Conservation (phyloP, 2,797 vertebrate genomes). For the Mormyrus hasselquistii region DNA sequence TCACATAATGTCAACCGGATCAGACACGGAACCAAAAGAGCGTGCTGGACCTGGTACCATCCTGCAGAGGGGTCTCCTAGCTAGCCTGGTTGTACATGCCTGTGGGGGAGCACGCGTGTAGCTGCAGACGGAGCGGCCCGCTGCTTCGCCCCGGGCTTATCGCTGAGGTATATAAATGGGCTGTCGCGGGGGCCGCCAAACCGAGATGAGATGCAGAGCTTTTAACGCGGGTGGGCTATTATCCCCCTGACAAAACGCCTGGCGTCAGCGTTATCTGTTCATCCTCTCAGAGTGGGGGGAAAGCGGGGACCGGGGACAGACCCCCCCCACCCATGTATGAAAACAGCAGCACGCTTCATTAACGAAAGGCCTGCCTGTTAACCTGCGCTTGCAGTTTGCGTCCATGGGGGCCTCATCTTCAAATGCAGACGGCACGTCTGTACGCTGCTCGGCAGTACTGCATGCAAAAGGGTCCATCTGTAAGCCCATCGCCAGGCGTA, state of each 20-base stretch:
- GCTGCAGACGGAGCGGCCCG: neutral
- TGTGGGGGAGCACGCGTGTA: neutral
- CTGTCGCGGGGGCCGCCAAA: neutral
- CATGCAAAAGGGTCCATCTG: constrained; percentile 74
- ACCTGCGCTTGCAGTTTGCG: constrained; percentile 65
- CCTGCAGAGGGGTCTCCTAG: neutral
- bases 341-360: constrained; percentile 11
- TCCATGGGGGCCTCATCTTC: constrained; percentile 68
- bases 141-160: neutral
- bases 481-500: constrained; percentile 77
- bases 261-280: constrained; percentile 15
- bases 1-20: neutral
- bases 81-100: neutral
- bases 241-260: constrained; percentile 7
- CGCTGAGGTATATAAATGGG: neutral
- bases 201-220: constrained; percentile 8
- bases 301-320: neutral
- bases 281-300: neutral
- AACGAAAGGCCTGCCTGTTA: constrained; percentile 47
- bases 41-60: neutral
- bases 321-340: constrained; percentile 4
- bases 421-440: constrained; percentile 60
- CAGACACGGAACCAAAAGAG: neutral
- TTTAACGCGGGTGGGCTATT: constrained; percentile 3
- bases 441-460: constrained; percentile 62